Conservation (phyloP, 53 echinoderm and acorn worm species). For the Stichopus horrens region DNA sequence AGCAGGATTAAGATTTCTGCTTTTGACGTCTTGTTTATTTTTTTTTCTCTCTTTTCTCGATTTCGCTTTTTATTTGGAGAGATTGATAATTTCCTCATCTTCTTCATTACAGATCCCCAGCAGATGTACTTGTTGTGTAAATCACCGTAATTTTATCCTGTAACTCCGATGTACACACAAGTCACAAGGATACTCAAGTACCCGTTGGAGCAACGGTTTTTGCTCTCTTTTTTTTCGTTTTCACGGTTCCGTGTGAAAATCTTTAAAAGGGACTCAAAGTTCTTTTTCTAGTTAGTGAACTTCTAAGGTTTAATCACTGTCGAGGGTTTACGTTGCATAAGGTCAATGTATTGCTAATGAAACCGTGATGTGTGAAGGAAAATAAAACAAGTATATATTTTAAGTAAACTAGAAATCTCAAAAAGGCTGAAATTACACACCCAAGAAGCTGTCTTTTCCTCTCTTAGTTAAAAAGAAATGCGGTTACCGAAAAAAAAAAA, state of each 20-base stretch:
- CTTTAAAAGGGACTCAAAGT: not conserved
- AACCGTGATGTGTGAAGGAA: not conserved
- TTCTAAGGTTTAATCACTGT: constrained; percentile 14
- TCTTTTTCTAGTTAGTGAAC: not conserved
- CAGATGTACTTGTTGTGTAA: not conserved
- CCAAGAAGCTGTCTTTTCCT: not conserved
- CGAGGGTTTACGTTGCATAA: constrained; percentile 15
- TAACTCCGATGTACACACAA: not conserved
- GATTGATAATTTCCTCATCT: not conserved
- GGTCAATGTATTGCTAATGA: constrained; percentile 43
- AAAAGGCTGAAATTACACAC: constrained; percentile 33
- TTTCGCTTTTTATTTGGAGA: too few species aligned
- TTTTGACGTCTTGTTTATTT: too few species aligned
- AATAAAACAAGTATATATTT: constrained; percentile 3
- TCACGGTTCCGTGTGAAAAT: not conserved
- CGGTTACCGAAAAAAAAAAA: not conserved
- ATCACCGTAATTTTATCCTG: not conserved
- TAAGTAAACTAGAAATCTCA: not conserved
- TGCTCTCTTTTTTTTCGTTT: not conserved
- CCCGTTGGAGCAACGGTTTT: not conserved
- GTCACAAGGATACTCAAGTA: not conserved
- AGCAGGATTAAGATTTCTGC: too few species aligned
- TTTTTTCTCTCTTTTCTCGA: too few species aligned
- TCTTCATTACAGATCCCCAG: not conserved
- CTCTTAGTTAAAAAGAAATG: not conserved